Evolutionary conservation across 2,113 vertebrate species (phyloP), one percentile per base, ranked within the genome.

Genomic region (Dicaeum eximium): DNA sequence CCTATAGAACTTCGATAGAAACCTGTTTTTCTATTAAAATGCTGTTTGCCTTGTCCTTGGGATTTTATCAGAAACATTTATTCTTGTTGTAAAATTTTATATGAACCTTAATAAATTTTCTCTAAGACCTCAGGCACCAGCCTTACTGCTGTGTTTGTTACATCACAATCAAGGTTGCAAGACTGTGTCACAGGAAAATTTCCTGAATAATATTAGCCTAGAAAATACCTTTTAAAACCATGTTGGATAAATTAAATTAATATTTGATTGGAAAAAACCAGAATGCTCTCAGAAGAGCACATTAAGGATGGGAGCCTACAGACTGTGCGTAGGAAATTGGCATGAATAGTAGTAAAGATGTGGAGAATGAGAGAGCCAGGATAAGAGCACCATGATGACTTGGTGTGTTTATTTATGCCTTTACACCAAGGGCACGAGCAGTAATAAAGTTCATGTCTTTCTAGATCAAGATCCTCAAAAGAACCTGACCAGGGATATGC

Each of bases 401-500:
- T 0, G 0, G 2, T 69, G 60, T 8, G 58, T 72, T 38, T 60
- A 24, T 21, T 81, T 31, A n/a, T 10, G 25, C 19, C 44, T 12
- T 74, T 37, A 57, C 10, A 37, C 14, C 35, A 60, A 44, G 11
- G 22, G 27, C 11, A 44, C 2, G 16, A 87, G n/a, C 13, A 94
- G 21, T 51, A 77, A 44, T 7, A 47, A 66, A 60, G 7, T 23
- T 67, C 27, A 6, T 23, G 13, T 28, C 57, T 35, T 57, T 82
- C 61, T 48, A 74, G 42, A 40, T 15, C 22, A 54, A 13, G 33
- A 18, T 47, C n/a, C 67, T 33, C 44, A 25, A 27, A 62, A 25
- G 22, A 75, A 71, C 10, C 19, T 53, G 15, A 60, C 28, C 30
- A 64, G 45, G 21, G 75, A 44, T 8, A 18, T 2, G 6, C 10